Base-by-base conservation (phyloP, 2,888 invertebrate species). In the Drosophila multiciliata region DNA sequence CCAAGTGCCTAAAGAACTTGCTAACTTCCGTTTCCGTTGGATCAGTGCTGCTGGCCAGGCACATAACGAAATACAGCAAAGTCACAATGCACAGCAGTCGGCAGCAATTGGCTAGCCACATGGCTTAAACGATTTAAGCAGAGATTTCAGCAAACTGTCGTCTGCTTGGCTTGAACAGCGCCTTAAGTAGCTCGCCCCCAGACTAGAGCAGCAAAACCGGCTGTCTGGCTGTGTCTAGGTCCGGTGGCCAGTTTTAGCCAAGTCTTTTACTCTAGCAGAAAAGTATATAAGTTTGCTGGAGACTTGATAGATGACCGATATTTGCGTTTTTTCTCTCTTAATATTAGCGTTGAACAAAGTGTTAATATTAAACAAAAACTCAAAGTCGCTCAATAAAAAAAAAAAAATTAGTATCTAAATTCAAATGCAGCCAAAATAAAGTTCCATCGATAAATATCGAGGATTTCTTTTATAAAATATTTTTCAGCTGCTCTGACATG, bases 1-100 rank as follows among this genome's bases (percentile, higher is more conserved):
- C 83, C 57, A 92, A 70, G 63, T 91, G 88, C 35, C 89, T 89
- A 80, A 93, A 85, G 45, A 92, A 91, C 54, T 90, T 92, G 1
- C 89, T 89, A 3, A 92, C 85, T 38, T 91, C 91, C 8, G 92
- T 87, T 45, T 92, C 92, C 53, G 75, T 2, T 15, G 29, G 12
- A 20, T 9, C 17, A 1, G 8, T 1, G 32, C 5, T 6, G 8
- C 5, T 11, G 4, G 36, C 0, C 32, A 26, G 0, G 50, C 58
- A 58, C 26, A 52, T n/a, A 20, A 36, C 53, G 7, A 20, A 5
- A 11, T 11, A 23, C 33, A 72, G 23, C 40, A 65, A 64, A 32
- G 65, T 52, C 9, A 50, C 45, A 20, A 79, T 17, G 12, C 48
- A 66, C 29, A 66, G 42, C 35, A 59, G 23, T 38, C 58, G 55